Conservation (phyloP, 2,113 vertebrate species). For the Lampris megalopsis region DNA sequence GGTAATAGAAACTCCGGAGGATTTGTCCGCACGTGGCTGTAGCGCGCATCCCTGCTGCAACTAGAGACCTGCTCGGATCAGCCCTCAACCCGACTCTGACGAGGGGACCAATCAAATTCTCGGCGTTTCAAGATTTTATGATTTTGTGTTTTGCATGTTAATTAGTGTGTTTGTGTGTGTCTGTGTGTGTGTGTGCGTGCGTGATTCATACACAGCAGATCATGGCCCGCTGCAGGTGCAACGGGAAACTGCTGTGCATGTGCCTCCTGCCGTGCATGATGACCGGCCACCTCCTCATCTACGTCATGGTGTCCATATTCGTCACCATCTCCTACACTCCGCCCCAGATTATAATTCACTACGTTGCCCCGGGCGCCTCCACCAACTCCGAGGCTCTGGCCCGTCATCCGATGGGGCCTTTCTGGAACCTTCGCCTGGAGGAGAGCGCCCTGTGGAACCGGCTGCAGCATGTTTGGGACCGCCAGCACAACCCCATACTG, state of each 20-base stretch:
- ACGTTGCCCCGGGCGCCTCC: conserved; percentile 76
- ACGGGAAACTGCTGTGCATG: conserved; percentile 78
- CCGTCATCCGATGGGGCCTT: conserved; percentile 73
- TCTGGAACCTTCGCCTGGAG: conserved; percentile 82
- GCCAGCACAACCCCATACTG: conserved; percentile 79
- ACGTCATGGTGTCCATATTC: conserved; percentile 80
- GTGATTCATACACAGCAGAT: conserved; percentile 18
- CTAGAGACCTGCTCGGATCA: too few species aligned
- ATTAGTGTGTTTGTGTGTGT: conserved; percentile 2
- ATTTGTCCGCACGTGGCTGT: background rate
- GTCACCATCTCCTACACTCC: conserved; percentile 80
- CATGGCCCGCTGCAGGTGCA: conserved; percentile 83
- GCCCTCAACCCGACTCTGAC: too few species aligned
- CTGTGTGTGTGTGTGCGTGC: conserved; percentile 44
- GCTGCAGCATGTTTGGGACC: conserved; percentile 80
- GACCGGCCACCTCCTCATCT: conserved; percentile 82
- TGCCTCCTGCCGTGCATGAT: conserved; percentile 84
- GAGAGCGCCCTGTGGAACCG: conserved; percentile 82
- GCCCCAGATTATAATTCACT: conserved; percentile 74
- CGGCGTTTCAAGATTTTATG: background rate
- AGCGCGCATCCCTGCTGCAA: too few species aligned
- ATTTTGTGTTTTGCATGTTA: background rate
- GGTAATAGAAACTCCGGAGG: conserved; percentile 69
- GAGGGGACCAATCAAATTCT: background rate
- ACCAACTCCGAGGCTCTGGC: conserved; percentile 61